Evolutionary conservation across 2,797 vertebrate species (phyloP), one percentile per base, ranked within the genome.

Genomic region (Gymnoscopelus braueri): DNA sequence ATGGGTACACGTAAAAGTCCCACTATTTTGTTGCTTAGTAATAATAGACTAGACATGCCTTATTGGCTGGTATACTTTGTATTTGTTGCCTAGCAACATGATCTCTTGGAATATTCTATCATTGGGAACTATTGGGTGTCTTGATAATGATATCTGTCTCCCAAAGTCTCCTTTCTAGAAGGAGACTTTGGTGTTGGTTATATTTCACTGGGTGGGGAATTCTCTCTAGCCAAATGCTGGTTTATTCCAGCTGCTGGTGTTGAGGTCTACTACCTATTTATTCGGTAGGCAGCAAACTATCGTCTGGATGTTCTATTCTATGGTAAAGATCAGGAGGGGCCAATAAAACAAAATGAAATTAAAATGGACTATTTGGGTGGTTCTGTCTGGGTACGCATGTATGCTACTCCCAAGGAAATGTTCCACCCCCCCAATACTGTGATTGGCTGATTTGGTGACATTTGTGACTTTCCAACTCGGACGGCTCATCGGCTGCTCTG

Each of bases 51-150:
- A 24, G 64, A 63, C 2, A 3, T 29, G 26, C 26, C 55, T 53
- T 23, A 61, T 23, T 63, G 19, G 14, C 35, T 23, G 24, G 35
- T 59, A 63, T 29, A 29, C 26, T 29, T 69, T 80, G 65, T 72
- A 67, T 65, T 60, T 10, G 69, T 83, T 80, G 75, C 81, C 35
- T 58, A 60, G 78, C 72, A 80, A 78, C 81, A 3, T 3, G 48
- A 66, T 13, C 48, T 56, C 39, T 66, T 75, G 66, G 57, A 52
- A 71, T 19, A 51, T 9, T 58, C 3, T 10, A 11, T 11, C 57
- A 44, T 23, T 61, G 6, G 15, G 52, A 59, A 50, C 29, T 15
- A 48, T 0, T 3, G n/a, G 6, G 19, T 19, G 57, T 14, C n/a
- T n/a, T n/a, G n/a, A n/a, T n/a, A n/a, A n/a, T 67, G 3, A 24